A percentile compares a stretch with the other conserved stretches of the same genome.
phyloP scores from a whole-genome alignment of 1,140 invertebrate species.

The Danaus melanippus region DNA sequence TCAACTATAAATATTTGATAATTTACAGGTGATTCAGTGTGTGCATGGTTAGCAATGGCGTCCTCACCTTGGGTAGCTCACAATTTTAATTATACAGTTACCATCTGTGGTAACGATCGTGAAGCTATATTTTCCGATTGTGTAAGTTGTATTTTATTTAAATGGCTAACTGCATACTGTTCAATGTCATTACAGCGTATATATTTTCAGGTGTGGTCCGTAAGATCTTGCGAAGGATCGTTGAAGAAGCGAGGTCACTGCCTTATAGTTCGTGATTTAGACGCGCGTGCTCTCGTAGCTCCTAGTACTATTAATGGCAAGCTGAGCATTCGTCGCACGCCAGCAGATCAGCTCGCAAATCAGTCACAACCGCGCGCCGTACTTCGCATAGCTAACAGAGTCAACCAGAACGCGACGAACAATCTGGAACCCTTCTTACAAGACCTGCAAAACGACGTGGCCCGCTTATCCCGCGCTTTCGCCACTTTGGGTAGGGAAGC shows the following conservation, averaged over 20 bases:
- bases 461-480: conserved; percentile 40
- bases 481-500: conserved; percentile 42
- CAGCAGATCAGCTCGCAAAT: conserved; percentile 35
- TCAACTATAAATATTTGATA: conserved; percentile 7
- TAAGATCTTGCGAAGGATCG: conserved; percentile 55
- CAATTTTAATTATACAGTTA: conserved; percentile 50
- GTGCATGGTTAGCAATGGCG: conserved; percentile 59
- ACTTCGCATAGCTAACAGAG: conserved; percentile 51
- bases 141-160: conserved; percentile 35
- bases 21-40: conserved; percentile 40
- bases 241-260: conserved; percentile 56
- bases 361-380: conserved; percentile 48
- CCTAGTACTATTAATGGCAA: conserved; percentile 38
- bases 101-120: conserved; percentile 59
- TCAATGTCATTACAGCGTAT: background rate
- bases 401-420: conserved; percentile 22
- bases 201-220: conserved; percentile 54
- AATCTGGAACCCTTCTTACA: conserved; percentile 40
- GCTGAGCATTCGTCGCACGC: conserved; percentile 42
- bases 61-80: conserved; percentile 53
- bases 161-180: conserved; percentile 1
- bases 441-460: conserved; percentile 44
- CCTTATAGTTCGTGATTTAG: conserved; percentile 34
- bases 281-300: conserved; percentile 40
- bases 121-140: conserved; percentile 62